Conservation (phyloP, 2,888 invertebrate species). For the Boloria euphrosyne region DNA sequence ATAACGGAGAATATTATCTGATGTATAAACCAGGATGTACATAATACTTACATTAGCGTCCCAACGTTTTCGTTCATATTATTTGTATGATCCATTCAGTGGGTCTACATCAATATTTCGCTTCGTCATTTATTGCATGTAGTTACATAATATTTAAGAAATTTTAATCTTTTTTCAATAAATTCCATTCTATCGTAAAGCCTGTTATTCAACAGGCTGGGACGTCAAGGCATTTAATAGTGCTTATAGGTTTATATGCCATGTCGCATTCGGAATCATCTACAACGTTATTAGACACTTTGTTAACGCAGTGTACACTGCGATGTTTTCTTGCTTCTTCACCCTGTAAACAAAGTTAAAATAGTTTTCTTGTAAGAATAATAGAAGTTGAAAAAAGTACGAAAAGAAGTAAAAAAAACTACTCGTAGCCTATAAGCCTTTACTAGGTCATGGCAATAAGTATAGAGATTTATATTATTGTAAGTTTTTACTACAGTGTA, state of each 20-base stretch:
- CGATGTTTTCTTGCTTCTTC: conserved; percentile 84
- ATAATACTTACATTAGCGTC: no score
- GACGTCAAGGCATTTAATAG: conserved; percentile 84
- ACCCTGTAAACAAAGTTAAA: conserved; percentile 52
- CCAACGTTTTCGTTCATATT: not conserved
- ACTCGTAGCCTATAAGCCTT: no score
- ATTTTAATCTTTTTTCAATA: not conserved
- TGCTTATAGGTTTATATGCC: conserved; percentile 84
- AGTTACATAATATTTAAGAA: not conserved
- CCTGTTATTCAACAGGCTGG: conserved; percentile 61
- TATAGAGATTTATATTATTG: no score
- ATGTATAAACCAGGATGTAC: no score
- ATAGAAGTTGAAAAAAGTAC: conserved; percentile 29
- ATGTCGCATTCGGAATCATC: conserved; percentile 88
- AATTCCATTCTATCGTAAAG: not conserved
- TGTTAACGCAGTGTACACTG: conserved; percentile 89
- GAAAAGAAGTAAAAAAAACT: not conserved
- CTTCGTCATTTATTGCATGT: not conserved
- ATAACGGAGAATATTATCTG: no score
- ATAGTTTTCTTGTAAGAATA: no score
- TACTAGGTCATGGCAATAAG: no score
- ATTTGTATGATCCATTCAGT: not conserved
- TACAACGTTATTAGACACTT: conserved; percentile 87
- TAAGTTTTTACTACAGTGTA: not conserved
- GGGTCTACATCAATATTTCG: not conserved